These are phyloP conservation scores for Hypotaenidia philippensis DNA, from an alignment of 2,797 vertebrate species.

Conservation along the genomic window DNA sequence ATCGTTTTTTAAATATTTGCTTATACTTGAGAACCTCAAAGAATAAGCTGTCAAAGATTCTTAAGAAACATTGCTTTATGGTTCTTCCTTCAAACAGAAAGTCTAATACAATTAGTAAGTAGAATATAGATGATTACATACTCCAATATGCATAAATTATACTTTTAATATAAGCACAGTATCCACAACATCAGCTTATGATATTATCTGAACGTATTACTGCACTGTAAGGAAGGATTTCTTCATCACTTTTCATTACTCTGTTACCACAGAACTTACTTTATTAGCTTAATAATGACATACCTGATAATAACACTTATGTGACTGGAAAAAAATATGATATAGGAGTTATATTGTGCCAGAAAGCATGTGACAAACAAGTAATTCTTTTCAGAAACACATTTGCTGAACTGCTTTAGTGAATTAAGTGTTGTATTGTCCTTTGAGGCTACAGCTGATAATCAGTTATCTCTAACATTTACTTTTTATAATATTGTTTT, in stretches of 20 bases:
- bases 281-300: conserved; percentile 16
- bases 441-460: background rate
- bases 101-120: background rate
- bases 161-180: background rate
- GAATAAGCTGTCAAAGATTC: background rate
- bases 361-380: background rate
- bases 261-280: background rate
- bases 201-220: background rate
- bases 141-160: background rate
- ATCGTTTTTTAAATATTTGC: background rate
- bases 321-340: background rate
- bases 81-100: background rate
- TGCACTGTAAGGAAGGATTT: background rate
- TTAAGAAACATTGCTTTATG: background rate
- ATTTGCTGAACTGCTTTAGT: background rate
- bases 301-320: background rate
- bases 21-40: background rate
- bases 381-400: background rate
- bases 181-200: background rate
- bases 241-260: background rate
- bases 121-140: background rate
- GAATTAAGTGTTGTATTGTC: conserved; percentile 1
- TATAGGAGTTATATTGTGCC: background rate
- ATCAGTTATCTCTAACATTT: background rate
- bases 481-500: background rate